phyloP scores from a whole-genome alignment of 2,888 invertebrate genomes.

The Lutraria lutraria region DNA sequence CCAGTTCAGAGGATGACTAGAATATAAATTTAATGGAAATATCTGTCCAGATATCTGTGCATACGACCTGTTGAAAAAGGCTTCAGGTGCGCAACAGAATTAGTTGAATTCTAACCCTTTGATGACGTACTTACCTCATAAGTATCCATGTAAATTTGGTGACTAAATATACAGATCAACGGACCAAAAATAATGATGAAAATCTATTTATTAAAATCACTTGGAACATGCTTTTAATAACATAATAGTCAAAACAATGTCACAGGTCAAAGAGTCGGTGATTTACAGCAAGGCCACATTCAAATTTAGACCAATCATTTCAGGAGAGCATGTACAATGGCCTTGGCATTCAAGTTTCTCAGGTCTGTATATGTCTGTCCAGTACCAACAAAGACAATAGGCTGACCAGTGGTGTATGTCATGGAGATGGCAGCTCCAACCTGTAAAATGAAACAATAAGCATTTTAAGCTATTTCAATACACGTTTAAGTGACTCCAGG shows the following conservation, averaged over 20 bases:
- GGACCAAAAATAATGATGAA: not conserved
- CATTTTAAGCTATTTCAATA: too few relatives aligned
- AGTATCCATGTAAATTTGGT: not conserved
- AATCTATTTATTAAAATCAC: not conserved
- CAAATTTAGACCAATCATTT: slow-evolving; percentile 87
- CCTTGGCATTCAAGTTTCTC: slow-evolving; percentile 97
- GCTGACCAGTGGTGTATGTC: slow-evolving; percentile 99
- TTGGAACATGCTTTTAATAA: not conserved
- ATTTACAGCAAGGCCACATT: not conserved
- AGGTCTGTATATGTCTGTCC: slow-evolving; percentile 99
- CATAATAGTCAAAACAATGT: not conserved
- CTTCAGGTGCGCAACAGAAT: not conserved
- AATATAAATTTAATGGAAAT: too few relatives aligned
- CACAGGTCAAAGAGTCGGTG: not conserved
- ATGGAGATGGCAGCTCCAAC: slow-evolving; percentile 99
- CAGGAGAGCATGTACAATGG: slow-evolving; percentile 98
- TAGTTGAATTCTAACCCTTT: not conserved
- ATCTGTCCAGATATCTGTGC: not conserved
- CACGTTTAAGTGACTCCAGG: too few relatives aligned
- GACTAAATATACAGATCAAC: not conserved
- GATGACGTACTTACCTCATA: not conserved
- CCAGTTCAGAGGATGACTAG: too few relatives aligned
- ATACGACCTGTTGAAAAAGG: not conserved
- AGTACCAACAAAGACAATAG: slow-evolving; percentile 99
- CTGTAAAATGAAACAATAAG: slow-evolving; percentile 76